phyloP scores from a whole-genome alignment of 2,888 invertebrate genomes.

The Hetaerina titia region DNA sequence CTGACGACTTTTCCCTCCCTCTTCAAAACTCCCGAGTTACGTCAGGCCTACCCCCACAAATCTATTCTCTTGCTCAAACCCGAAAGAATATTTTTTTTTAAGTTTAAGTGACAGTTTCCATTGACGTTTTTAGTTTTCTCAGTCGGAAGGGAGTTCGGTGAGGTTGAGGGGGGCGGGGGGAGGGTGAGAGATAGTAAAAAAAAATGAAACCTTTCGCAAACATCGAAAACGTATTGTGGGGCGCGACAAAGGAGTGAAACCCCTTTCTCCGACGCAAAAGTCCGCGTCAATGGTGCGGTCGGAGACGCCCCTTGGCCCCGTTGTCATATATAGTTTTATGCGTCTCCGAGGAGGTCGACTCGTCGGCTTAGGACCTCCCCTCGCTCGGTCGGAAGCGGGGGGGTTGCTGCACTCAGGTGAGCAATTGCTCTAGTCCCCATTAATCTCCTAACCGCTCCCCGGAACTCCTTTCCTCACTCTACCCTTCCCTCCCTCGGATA shows the following conservation, averaged over 20 bases:
- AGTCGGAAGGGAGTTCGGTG: neutral
- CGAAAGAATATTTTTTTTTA: neutral
- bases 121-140: constrained; percentile 16
- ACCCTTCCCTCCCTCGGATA: neutral
- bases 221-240: constrained; percentile 19
- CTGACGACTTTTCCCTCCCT: neutral
- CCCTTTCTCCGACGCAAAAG: neutral
- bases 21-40: neutral
- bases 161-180: too few species aligned
- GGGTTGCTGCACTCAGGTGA: constrained; percentile 54
- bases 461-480: neutral
- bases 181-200: neutral
- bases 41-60: neutral
- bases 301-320: neutral
- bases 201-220: constrained; percentile 25
- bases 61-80: neutral
- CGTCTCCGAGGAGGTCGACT: neutral
- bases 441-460: neutral
- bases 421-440: constrained; percentile 40
- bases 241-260: neutral
- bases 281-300: neutral
- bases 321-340: constrained; percentile 13
- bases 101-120: neutral
- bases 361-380: neutral
- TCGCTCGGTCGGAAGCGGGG: neutral